Base-by-base conservation (phyloP, 2,888 invertebrate species). In the Sisyra terminalis region DNA sequence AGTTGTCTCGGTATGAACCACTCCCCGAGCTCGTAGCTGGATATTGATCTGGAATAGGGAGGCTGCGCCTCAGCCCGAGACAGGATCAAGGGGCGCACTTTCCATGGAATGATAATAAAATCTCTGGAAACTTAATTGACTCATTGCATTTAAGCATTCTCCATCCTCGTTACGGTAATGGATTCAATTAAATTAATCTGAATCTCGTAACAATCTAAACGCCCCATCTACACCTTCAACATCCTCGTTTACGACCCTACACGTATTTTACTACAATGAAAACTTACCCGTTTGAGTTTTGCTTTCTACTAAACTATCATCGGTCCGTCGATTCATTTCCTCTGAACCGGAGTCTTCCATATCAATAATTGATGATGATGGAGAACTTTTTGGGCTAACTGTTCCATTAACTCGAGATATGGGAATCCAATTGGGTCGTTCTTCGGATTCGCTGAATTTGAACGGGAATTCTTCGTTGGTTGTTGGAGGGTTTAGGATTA, bases 111-210 rank as follows among this genome's bases (percentile, higher is more conserved):
- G 24, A 24, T 24, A 24, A 24, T 24, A 24, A 24, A 24, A 24
- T 24, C 24, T 24, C 24, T 24, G 24, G 24, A 3, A 24, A 7
- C 24, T 40, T 40, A 30, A 40, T 40, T 30, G 30, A 40, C 40
- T 40, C 40, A 30, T 30, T 24, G 34, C 29, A 24, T 18, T 24
- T 34, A 35, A 14, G 29, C 60, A 65, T 63, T 65, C 65, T 64
- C 65, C 64, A 63, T 63, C 63, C 63, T 66, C 66, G 66, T 67
- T 67, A 66, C 61, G 57, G 60, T 66, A 67, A 67, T 67, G 65
- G 66, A 66, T 24, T 24, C 24, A 24, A 67, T 66, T 66, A 67
- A 64, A 66, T 65, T 64, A 66, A 65, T 66, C 62, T 58, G 57
- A 57, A 56, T 55, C 57, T 57, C 53, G 56, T 57, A 56, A 54